Evolutionary conservation across 2,888 invertebrate genomes (phyloP).

Genomic region (Micropterix aruncella): DNA sequence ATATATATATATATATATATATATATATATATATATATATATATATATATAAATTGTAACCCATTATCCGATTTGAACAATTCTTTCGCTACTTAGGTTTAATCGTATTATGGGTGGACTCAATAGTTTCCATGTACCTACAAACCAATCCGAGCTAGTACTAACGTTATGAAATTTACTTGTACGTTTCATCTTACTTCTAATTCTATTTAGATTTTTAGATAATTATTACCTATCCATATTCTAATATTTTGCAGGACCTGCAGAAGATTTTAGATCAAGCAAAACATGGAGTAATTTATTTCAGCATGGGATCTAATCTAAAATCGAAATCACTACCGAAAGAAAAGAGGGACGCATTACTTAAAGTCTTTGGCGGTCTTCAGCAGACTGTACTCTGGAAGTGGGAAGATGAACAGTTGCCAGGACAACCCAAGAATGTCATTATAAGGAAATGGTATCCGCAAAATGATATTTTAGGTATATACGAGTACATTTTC

Average conservation of each 20-base stretch:
- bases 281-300: background rate
- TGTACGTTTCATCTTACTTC: no score
- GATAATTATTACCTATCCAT: background rate
- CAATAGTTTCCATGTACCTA: no score
- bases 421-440: background rate
- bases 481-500: no score
- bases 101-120: no score
- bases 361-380: background rate
- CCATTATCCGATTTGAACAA: no score
- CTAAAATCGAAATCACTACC: background rate
- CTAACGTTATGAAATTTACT: no score
- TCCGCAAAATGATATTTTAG: background rate
- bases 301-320: background rate
- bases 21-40: no score
- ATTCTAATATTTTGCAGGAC: background rate
- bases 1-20: no score
- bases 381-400: background rate
- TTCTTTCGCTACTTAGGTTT: no score
- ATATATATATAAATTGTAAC: no score
- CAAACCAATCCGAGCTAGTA: no score
- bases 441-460: background rate
- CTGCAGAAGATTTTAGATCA: background rate
- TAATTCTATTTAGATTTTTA: background rate
- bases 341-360: background rate
- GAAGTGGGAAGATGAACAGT: background rate